Evolutionary conservation across 2,888 invertebrate genomes (phyloP), one percentile per base, ranked within the genome.

Genomic region (Baccha elongata): DNA sequence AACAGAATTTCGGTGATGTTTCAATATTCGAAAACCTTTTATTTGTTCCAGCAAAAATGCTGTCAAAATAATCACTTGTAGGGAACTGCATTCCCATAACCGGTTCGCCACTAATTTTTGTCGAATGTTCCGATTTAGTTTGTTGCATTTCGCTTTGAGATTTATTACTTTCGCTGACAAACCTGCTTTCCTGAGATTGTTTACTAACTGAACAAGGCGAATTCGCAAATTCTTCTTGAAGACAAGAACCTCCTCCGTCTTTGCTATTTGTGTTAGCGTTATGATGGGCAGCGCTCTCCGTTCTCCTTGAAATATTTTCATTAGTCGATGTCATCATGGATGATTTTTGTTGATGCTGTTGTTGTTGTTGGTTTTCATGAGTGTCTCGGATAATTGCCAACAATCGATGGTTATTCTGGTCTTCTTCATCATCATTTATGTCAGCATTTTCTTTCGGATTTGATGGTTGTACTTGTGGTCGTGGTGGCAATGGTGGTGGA

Each of bases 321-420:
- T 85, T 80, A 85, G 87, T 87, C 88, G 88, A 87, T 87, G 86
- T 75, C 65, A 86, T 75, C 65, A 80, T 76, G 60, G 74, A 55
- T 53, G 71, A 46, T 68, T 68, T 48, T 15, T 64, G 69, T 15
- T 69, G n/a, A n/a, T n/a, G 37, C 2, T 83, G 69, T 44, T 73
- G 73, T 75, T 86, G 85, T 35, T 71, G 58, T 65, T 85, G 84
- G 67, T 21, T 75, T 46, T 86, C 79, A 76, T 84, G 85, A 65
- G 85, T 79, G 78, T 93, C 93, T 87, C 93, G 92, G 89, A 94
- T 93, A 86, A 94, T 92, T 86, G 93, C 93, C 89, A 94, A 90
- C 85, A 94, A 91, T 86, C 94, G 92, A 90, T 93, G 92, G 89
- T 92, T 93, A 86, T 88, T 87, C 92, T 71, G 23, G 75, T 85